Conservation (phyloP, 2,888 invertebrate genomes). For the Meteorus colon region DNA sequence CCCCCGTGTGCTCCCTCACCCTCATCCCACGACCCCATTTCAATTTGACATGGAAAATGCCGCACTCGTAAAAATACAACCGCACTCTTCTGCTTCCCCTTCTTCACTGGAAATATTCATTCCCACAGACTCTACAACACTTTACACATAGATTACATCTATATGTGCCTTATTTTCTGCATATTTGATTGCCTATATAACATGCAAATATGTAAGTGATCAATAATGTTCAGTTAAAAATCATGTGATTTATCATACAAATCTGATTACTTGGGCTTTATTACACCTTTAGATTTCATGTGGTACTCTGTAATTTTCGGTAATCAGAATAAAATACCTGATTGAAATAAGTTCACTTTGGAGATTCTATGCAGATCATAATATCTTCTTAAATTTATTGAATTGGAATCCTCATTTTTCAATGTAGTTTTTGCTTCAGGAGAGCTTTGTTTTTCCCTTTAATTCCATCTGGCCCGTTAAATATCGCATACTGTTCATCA, state of each 20-base stretch:
- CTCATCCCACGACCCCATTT: conserved; percentile 14
- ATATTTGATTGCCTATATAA: not conserved
- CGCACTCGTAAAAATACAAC: conserved; percentile 7
- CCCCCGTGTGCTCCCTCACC: conserved; percentile 5
- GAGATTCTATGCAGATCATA: no score
- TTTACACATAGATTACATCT: not conserved
- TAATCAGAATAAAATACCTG: not conserved
- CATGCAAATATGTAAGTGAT: not conserved
- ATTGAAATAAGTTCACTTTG: no score
- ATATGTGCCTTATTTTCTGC: not conserved
- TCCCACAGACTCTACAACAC: not conserved
- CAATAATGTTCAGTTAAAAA: not conserved
- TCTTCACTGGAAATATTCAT: not conserved
- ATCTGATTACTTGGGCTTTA: conserved; percentile 19
- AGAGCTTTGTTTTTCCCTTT: no score
- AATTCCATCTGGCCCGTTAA: not conserved
- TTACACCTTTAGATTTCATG: no score
- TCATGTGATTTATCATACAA: no score
- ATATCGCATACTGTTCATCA: not conserved
- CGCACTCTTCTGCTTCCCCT: not conserved
- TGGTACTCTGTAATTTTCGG: no score
- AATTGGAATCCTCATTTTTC: no score
- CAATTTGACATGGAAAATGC: conserved; percentile 6
- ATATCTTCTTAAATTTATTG: no score
- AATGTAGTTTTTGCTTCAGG: no score